phyloP scores from a whole-genome alignment of 1,140 invertebrate species.

The Uloborus diversus region DNA sequence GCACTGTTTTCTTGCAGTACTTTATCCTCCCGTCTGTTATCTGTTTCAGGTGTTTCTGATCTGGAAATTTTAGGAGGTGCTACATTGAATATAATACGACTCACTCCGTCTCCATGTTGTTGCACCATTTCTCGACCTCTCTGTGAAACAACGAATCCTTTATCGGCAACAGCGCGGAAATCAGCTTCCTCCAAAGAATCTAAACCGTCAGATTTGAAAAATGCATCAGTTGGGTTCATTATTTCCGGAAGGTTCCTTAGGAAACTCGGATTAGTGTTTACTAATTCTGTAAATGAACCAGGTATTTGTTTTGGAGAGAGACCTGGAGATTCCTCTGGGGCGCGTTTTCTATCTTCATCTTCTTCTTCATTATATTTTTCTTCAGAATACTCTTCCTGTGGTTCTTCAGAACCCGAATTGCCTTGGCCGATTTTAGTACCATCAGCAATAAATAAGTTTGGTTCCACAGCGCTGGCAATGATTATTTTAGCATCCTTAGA shows the following conservation, averaged over 20 bases:
- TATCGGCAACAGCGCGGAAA: background rate
- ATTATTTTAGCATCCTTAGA: constrained; percentile 45
- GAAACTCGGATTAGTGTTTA: constrained; percentile 3
- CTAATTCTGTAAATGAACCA: constrained; percentile 7
- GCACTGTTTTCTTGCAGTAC: background rate
- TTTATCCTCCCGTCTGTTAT: too few relatives aligned
- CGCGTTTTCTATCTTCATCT: background rate
- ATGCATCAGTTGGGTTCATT: background rate
- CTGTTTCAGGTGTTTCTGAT: too few relatives aligned
- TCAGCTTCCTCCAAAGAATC: background rate
- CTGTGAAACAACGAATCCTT: background rate
- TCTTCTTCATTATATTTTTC: background rate
- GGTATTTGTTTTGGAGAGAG: background rate
- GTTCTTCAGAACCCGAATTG: background rate
- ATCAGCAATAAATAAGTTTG: constrained; percentile 34
- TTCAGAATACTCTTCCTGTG: background rate
- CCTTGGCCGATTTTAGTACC: constrained; percentile 3
- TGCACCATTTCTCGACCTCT: constrained; percentile 16
- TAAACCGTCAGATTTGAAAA: background rate
- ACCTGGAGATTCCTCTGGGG: background rate
- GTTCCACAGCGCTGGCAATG: constrained; percentile 1
- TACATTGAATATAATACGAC: constrained; percentile 19
- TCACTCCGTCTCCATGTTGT: constrained; percentile 32
- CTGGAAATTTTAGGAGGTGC: too few relatives aligned
- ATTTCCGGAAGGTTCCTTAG: constrained; percentile 5